Conservation (phyloP, 2,888 invertebrate species). For the Latrodectus elegans region DNA sequence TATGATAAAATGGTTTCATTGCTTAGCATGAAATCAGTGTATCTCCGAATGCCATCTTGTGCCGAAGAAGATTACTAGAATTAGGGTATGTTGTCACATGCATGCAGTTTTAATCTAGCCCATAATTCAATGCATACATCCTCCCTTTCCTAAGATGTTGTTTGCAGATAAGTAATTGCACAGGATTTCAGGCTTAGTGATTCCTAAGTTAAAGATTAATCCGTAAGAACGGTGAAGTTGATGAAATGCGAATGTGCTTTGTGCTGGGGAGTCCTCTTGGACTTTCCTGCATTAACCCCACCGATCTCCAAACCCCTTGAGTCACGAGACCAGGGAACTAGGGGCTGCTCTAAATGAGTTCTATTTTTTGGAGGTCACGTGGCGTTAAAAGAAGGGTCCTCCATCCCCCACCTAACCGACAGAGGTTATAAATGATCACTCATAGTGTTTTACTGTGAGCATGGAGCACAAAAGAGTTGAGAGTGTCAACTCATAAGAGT, state of each 20-base stretch:
- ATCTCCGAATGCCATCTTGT: no score
- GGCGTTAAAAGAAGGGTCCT: neutral
- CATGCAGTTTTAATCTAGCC: no score
- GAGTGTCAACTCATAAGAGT: neutral
- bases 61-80: no score
- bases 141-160: no score
- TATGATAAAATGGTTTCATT: no score
- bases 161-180: neutral
- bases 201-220: neutral
- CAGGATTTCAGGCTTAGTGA: neutral
- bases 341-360: slow-evolving; percentile 17
- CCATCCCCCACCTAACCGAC: slow-evolving; percentile 34
- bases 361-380: slow-evolving; percentile 16
- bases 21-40: no score
- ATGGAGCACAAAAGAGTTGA: neutral
- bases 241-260: neutral
- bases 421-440: slow-evolving; percentile 46
- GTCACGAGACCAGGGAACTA: slow-evolving; percentile 4
- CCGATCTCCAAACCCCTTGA: neutral
- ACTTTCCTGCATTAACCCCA: no score
- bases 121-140: no score
- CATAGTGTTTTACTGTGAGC: slow-evolving; percentile 11
- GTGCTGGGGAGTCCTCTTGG: neutral
- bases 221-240: neutral
- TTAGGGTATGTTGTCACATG: no score